Base-by-base conservation (phyloP, 2,888 invertebrate species). In the Pycnomerus fuliginosus region DNA sequence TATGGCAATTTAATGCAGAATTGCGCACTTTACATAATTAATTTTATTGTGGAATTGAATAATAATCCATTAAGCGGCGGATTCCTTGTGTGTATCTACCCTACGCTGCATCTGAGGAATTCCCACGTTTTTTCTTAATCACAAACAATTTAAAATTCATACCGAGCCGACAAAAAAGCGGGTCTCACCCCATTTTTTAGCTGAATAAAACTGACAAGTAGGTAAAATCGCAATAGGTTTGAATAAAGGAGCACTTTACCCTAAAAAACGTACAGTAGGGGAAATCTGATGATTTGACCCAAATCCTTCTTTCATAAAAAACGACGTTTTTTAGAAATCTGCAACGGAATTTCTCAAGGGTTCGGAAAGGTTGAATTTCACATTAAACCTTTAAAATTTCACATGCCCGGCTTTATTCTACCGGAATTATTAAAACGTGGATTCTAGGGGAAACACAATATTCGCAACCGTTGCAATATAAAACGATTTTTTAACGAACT, bases 331-430 rank as follows among this genome's bases (percentile, higher is more conserved):
- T 55, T 45, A 49, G 52, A 45, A 56, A 56, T 51, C 48, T 59
- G 54, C 61, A 69, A 67, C 68, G 65, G 67, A 63, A 63, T 69
- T 68, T 66, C 65, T 66, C 64, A 67, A 62, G 62, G 64, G 58
- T 62, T 52, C 52, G 50, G 51, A 54, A 63, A 54, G 56, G 58
- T 56, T 48, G 46, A 55, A 54, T 58, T 56, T 55, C 56, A 48
- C 58, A 50, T 52, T 52, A 53, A 46, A 46, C 41, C 46, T 41
- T 46, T 47, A 27, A 47, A 47, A 47, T 34, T 47, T 43, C 38
- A 43, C 52, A 48, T 51, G 52, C 55, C 36, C 32, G 27, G 10
- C 10, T 10, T 10, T 16, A 32, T 3, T 27, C 14, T 11, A n/a
- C n/a, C n/a, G n/a, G 17, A 25, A 39, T 39, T 31, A 33, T 33